Conservation (phyloP, 53 echinoderm and acorn worm species). For the Patiria pectinifera region DNA sequence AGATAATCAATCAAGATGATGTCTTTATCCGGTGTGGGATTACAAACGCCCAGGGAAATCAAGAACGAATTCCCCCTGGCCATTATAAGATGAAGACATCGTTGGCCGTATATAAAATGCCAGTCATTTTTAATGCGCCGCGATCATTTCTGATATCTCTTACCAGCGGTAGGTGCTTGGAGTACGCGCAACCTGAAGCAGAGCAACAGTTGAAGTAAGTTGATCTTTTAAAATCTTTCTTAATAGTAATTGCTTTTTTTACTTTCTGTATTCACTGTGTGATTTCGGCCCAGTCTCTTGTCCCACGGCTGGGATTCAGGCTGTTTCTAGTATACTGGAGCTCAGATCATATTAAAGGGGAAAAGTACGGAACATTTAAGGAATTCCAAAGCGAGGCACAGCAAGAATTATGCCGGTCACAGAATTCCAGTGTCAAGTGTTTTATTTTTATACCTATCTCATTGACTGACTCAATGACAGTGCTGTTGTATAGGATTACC, state of each 20-base stretch:
- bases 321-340: too few relatives aligned
- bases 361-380: too few relatives aligned
- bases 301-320: too few relatives aligned
- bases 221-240: not conserved
- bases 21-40: not conserved
- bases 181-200: not conserved
- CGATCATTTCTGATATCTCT: not conserved
- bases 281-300: too few relatives aligned
- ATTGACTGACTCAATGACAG: too few relatives aligned
- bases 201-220: not conserved
- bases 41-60: not conserved
- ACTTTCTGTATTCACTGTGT: too few relatives aligned
- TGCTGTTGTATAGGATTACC: too few relatives aligned
- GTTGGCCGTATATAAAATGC: not conserved
- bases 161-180: not conserved
- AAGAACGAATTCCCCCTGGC: not conserved
- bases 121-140: not conserved
- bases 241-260: not conserved
- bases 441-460: too few relatives aligned
- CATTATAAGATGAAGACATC: not conserved
- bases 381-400: too few relatives aligned
- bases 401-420: too few relatives aligned
- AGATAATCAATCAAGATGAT: not conserved
- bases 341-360: too few relatives aligned
- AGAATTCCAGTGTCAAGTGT: too few relatives aligned